Percentiles rank a stretch among this genome's conserved stretches.
These are phyloP conservation scores for Megaptera novaeangliae DNA, from an alignment of 2,113 vertebrate genomes.

Conservation along the genomic window DNA sequence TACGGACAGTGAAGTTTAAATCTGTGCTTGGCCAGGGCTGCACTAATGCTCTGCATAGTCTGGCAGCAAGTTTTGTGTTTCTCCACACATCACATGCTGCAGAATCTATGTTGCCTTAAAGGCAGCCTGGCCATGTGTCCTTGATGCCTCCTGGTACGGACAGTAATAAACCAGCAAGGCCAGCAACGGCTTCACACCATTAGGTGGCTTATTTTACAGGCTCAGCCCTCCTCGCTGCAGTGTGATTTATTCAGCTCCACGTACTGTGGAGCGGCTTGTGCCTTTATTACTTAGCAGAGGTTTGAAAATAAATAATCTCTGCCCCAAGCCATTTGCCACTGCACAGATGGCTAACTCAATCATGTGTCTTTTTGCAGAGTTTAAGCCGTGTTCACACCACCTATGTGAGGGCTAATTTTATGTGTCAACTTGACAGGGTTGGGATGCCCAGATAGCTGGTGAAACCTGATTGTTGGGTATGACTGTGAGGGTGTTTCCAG, in stretches of 20 bases:
- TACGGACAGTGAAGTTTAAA: neutral
- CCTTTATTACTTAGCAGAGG: neutral
- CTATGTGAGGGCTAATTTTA: too few relatives aligned
- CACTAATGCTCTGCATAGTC: accelerated
- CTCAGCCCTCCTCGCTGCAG: accelerated
- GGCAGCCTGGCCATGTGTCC: accelerated
- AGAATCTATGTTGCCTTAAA: neutral
- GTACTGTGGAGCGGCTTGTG: too few relatives aligned
- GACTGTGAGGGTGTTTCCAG: neutral
- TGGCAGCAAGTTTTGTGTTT: accelerated
- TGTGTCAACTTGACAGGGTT: neutral
- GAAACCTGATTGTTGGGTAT: neutral
- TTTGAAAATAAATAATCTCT: neutral
- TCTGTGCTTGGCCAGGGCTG: neutral
- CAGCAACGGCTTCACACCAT: accelerated
- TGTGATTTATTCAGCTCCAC: too few relatives aligned
- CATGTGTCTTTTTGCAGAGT: accelerated
- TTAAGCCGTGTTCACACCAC: accelerated
- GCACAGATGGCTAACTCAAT: too few relatives aligned
- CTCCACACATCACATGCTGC: neutral
- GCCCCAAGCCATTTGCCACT: neutral
- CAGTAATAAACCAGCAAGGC: neutral
- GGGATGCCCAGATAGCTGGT: accelerated
- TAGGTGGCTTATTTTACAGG: neutral
- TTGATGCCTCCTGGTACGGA: neutral